phyloP scores from a whole-genome alignment of 2,113 vertebrate genomes.

The Lontra canadensis region DNA sequence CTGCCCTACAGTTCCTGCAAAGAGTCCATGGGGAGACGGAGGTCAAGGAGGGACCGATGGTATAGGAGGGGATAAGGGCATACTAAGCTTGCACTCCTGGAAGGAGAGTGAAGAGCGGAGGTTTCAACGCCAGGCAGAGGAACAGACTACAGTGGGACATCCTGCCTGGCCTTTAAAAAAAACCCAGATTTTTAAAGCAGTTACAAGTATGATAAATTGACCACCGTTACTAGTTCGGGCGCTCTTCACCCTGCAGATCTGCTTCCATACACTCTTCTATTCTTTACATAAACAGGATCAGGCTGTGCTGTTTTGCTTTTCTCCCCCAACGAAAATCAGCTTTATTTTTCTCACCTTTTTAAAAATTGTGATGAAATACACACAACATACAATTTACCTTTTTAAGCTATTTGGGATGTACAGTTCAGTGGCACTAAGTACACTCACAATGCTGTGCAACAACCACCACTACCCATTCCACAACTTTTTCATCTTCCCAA shows the following conservation, averaged over 20 bases:
- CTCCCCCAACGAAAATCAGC: neutral
- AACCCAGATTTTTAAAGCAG: neutral
- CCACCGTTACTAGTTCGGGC: neutral
- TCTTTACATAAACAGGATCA: neutral
- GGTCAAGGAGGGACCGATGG: neutral
- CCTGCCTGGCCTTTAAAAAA: neutral
- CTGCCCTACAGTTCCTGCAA: neutral
- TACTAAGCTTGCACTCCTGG: neutral
- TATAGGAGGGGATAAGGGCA: neutral
- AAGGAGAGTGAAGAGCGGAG: neutral
- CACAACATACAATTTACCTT: neutral
- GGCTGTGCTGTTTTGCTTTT: neutral
- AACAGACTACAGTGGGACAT: neutral
- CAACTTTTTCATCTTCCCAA: neutral
- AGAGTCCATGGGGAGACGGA: neutral
- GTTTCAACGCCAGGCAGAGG: neutral
- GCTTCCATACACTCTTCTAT: neutral
- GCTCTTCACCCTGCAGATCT: neutral
- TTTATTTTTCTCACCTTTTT: neutral
- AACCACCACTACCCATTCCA: neutral
- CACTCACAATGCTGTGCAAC: neutral
- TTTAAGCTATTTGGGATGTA: neutral
- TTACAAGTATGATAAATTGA: neutral
- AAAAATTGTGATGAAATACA: neutral
- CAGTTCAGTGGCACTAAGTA: neutral